A percentile compares a stretch with the other conserved stretches of the same genome.
phyloP scores from a whole-genome alignment of 2,797 vertebrate species.

The Arctocebus calabarensis region DNA sequence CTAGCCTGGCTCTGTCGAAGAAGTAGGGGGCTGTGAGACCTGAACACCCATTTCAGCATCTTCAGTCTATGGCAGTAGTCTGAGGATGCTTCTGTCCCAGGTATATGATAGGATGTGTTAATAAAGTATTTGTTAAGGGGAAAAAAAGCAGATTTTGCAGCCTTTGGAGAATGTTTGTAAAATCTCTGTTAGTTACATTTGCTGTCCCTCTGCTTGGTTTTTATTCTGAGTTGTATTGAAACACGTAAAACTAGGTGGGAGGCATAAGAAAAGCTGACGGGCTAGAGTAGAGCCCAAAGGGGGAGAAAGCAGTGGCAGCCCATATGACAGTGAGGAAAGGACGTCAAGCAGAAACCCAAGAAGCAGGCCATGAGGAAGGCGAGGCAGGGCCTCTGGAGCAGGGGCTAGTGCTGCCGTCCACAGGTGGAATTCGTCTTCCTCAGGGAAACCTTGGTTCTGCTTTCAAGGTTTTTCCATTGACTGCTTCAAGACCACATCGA shows the following conservation, averaged over 20 bases:
- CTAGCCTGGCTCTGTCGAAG: background rate
- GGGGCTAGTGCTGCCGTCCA: background rate
- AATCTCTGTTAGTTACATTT: conserved; percentile 19
- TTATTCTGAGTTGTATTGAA: background rate
- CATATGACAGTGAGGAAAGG: background rate
- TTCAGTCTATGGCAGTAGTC: background rate
- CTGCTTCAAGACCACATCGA: background rate
- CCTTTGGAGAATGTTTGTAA: background rate
- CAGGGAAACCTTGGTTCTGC: background rate
- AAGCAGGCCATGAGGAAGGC: background rate
- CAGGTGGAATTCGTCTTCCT: background rate
- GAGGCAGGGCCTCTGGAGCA: background rate
- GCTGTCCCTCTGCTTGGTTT: background rate
- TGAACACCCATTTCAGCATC: background rate
- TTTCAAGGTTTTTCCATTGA: background rate
- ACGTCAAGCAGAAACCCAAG: background rate
- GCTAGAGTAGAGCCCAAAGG: background rate
- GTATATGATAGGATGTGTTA: conserved; percentile 60
- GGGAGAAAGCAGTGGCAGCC: background rate
- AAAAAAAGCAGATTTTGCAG: background rate
- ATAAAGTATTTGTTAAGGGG: conserved; percentile 84
- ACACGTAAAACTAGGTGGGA: background rate
- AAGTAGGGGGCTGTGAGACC: fast-evolving
- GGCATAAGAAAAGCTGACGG: background rate
- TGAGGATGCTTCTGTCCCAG: background rate